Percentiles rank a stretch among this genome's conserved stretches.
phyloP scores from a whole-genome alignment of 64 coral and sea anemone species.

The Astreopora myriophthalma region DNA sequence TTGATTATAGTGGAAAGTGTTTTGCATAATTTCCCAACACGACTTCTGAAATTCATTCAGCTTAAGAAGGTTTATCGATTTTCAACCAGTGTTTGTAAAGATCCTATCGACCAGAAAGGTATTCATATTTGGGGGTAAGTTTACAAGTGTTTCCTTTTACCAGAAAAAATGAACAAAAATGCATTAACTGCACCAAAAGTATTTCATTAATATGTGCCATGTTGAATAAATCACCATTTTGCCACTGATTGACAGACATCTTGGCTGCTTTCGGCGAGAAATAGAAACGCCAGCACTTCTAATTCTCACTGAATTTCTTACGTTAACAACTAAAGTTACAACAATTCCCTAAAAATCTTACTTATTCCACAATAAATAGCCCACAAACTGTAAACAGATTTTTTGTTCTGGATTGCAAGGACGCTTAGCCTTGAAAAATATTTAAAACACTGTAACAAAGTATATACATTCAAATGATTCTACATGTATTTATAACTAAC shows the following conservation, averaged over 20 bases:
- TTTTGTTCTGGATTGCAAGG: neutral
- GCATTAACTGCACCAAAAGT: no score
- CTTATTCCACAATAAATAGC: neutral
- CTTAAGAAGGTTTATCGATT: no score
- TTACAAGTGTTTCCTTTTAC: no score
- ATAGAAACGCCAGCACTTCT: constrained; percentile 17
- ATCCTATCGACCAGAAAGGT: no score
- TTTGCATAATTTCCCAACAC: no score
- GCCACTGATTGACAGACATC: neutral
- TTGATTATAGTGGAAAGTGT: no score
- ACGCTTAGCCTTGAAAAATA: neutral
- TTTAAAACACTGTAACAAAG: neutral
- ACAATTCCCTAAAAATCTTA: neutral
- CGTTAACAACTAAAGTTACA: neutral
- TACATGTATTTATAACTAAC: neutral
- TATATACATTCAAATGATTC: neutral
- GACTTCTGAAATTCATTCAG: no score
- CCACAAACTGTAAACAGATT: neutral
- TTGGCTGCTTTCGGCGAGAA: neutral
- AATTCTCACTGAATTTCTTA: neutral
- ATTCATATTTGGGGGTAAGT: no score
- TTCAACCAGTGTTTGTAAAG: no score
- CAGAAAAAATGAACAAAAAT: no score
- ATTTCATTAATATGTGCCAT: no score
- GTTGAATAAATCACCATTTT: no score